These are phyloP conservation scores for Eupristina koningsbergeri DNA, from an alignment of 1,140 invertebrate species.

Conservation along the genomic window DNA sequence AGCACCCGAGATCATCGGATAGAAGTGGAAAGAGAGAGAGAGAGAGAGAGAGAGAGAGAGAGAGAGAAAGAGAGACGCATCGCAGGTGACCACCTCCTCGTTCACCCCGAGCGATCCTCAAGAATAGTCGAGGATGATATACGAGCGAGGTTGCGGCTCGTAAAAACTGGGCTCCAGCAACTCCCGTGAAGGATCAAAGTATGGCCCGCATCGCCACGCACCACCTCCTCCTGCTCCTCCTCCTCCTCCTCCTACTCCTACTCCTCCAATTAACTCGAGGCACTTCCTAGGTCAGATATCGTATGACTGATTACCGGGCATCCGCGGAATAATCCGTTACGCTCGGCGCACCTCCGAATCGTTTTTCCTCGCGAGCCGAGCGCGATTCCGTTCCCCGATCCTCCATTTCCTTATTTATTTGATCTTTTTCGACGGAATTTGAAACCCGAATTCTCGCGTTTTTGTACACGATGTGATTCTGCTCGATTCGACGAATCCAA, in stretches of 20 bases:
- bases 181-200: no score
- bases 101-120: background rate
- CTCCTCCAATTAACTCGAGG: slow-evolving; percentile 19
- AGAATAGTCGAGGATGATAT: background rate
- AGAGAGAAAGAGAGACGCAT: background rate
- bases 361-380: slow-evolving; percentile 1
- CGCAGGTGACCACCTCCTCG: background rate
- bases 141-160: background rate
- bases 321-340: slow-evolving; percentile 44
- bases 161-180: background rate
- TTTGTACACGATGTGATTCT: no score
- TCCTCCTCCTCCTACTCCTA: no score
- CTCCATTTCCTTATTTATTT: slow-evolving; percentile 13
- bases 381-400: background rate
- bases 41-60: no score
- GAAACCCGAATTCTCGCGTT: background rate
- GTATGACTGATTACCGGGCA: slow-evolving; percentile 38
- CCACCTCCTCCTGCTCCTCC: no score
- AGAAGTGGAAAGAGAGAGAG: no score
- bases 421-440: no score
- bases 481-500: no score
- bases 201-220: no score
- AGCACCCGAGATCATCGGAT: no score
- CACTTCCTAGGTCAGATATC: slow-evolving; percentile 14
- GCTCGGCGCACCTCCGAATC: background rate